phyloP scores from a whole-genome alignment of 2,888 invertebrate genomes.

The Melieria omissa region DNA sequence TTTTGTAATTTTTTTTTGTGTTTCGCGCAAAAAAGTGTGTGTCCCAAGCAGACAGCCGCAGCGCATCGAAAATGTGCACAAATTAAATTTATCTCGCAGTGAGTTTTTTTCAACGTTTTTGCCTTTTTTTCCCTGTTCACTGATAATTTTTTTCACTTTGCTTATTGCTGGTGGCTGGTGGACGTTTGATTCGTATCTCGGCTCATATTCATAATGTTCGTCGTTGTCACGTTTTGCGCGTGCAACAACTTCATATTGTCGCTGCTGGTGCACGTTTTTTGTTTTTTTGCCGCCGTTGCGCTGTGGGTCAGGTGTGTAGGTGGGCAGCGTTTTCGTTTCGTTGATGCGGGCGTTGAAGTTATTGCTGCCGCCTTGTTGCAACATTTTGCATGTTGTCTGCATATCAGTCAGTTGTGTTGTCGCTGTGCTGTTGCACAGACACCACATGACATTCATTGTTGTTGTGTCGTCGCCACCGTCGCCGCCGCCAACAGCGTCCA shows the following conservation, averaged over 20 bases:
- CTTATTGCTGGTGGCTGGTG: not conserved
- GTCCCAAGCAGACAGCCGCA: not conserved
- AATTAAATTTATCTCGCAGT: constrained; percentile 16
- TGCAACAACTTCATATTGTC: constrained; percentile 7
- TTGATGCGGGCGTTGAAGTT: constrained; percentile 50
- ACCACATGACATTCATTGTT: not conserved
- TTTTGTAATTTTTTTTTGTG: no score
- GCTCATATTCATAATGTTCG: constrained; percentile 3
- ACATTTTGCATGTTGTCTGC: not conserved
- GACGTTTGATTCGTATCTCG: not conserved
- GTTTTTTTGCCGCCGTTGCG: not conserved
- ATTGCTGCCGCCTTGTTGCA: not conserved
- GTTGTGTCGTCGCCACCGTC: constrained; percentile 34
- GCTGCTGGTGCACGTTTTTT: constrained; percentile 12
- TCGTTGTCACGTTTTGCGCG: constrained; percentile 8
- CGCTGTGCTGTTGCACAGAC: constrained; percentile 27
- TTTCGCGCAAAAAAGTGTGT: no score
- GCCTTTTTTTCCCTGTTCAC: not conserved
- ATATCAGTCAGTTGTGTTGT: not conserved
- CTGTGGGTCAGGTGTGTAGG: no score
- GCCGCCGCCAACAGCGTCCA: constrained; percentile 47
- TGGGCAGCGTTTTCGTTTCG: no score
- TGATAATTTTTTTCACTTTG: not conserved
- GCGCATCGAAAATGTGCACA: constrained; percentile 3
- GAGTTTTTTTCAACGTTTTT: no score